These are phyloP conservation scores for Labia minor DNA, from an alignment of 2,888 invertebrate genomes.

Conservation along the genomic window DNA sequence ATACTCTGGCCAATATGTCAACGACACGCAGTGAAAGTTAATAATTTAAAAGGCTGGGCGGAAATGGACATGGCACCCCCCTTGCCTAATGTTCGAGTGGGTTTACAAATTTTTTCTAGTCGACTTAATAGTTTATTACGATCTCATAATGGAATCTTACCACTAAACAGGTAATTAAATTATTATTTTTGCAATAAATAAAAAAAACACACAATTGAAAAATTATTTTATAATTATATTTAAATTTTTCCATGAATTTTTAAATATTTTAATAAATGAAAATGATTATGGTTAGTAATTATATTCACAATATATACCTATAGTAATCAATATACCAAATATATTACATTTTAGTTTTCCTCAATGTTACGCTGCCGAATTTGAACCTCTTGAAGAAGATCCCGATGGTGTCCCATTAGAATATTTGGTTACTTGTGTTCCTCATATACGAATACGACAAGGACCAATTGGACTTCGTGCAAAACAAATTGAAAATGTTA, in stretches of 20 bases:
- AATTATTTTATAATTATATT: too few species aligned
- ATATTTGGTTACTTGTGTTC: slow-evolving; percentile 74
- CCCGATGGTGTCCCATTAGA: slow-evolving; percentile 75
- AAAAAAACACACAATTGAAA: too few species aligned
- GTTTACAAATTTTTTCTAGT: slow-evolving; percentile 49
- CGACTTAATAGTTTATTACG: slow-evolving; percentile 57
- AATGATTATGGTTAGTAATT: too few species aligned
- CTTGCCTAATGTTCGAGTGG: slow-evolving; percentile 47
- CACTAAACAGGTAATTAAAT: slow-evolving; percentile 56
- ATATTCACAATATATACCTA: too few species aligned
- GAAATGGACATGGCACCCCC: slow-evolving; percentile 46
- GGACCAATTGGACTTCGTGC: slow-evolving; percentile 33
- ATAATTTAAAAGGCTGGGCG: slow-evolving; percentile 55
- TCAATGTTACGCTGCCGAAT: slow-evolving; percentile 67
- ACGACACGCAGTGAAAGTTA: neutral
- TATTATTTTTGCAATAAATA: too few species aligned
- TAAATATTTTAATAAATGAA: slow-evolving; percentile 8
- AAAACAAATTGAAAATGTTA: slow-evolving; percentile 22
- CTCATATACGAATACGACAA: slow-evolving; percentile 52
- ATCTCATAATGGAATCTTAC: slow-evolving; percentile 64
- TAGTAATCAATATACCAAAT: too few species aligned
- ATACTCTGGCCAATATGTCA: neutral
- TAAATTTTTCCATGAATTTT: too few species aligned
- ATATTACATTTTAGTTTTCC: slow-evolving; percentile 61
- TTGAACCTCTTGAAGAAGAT: slow-evolving; percentile 45